Base-by-base conservation (phyloP, 2,113 vertebrate genomes). In the Perognathus longimembris region DNA sequence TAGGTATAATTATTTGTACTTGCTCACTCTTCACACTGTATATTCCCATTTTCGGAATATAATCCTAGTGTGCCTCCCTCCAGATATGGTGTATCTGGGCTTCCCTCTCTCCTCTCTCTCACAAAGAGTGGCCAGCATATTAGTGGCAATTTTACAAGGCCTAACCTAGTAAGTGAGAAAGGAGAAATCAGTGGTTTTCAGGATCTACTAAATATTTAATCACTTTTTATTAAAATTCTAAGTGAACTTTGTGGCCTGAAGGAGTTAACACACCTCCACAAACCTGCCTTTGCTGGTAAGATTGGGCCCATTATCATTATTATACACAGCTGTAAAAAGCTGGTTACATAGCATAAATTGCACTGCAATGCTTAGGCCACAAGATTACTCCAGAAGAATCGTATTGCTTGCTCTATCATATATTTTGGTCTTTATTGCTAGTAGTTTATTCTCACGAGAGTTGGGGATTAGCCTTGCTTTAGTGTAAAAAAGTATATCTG, bases 271-370 rank as follows among this genome's bases (percentile, higher is more conserved):
- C 45, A 95, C 94, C 89, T 96, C 75, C 42, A 42, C 78, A 93
- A 85, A 89, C 93, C 87, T 94, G 61, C 89, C 66, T 92, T 89
- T 78, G 74, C 95, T 80, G 85, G 84, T 82, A 77, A 66, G 75
- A 88, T 77, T 90, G 79, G 81, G 70, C 85, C 93, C 32, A 3
- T 94, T 80, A 59, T 93, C 94, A 94, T 84, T 92, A 93, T 91
- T 91, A 93, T 74, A 85, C 75, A 96, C 97, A 97, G 98, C 97
- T 98, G 97, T 95, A 70, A 10, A 97, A 21, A 95, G 95, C 97
- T 97, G 97, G 93, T 88, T 96, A 85, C 96, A 93, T 82, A 95
- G 97, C 97, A 94, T 69, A 94, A 84, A 91, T 95, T 98, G 93
- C 95, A 93, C 79, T 91, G 92, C 96, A 90, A 95, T 93, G 89